These are phyloP conservation scores for Phrynocephalus vlangalii DNA, from an alignment of 2,797 vertebrate species.

Conservation along the genomic window DNA sequence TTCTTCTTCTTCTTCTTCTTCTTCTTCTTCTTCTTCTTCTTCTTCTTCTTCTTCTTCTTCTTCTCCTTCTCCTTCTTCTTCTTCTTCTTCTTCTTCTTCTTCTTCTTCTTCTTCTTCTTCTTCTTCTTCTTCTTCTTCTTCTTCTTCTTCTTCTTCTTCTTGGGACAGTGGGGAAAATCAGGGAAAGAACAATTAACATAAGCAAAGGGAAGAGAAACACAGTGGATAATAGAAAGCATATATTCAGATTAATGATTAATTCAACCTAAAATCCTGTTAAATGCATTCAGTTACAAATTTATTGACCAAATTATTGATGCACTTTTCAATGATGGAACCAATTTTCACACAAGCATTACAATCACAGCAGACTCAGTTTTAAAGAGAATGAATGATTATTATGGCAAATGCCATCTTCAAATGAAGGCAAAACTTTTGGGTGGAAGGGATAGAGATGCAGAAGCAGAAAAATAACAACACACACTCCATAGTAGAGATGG, in stretches of 20 bases:
- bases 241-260: slow-evolving; percentile 25
- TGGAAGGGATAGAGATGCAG: background rate
- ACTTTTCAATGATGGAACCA: slow-evolving; percentile 59
- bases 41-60: too few species aligned
- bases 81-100: background rate
- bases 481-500: too few species aligned
- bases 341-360: slow-evolving; percentile 61
- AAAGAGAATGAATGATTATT: slow-evolving; percentile 43
- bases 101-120: background rate
- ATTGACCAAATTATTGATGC: slow-evolving; percentile 53
- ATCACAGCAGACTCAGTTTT: slow-evolving; percentile 62
- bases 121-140: too few species aligned
- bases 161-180: background rate
- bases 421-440: background rate
- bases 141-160: background rate
- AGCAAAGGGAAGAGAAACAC: slow-evolving; percentile 22
- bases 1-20: background rate
- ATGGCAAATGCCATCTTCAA: slow-evolving; percentile 39
- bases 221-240: slow-evolving; percentile 34
- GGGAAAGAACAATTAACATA: background rate
- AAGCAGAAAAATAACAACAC: slow-evolving; percentile 9
- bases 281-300: slow-evolving; percentile 44
- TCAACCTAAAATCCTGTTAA: slow-evolving; percentile 43
- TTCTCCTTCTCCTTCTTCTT: background rate
- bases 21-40: too few species aligned